A percentile compares a stretch with the other conserved stretches of the same genome.
phyloP scores from a whole-genome alignment of 92 coral and sea anemone species.

The Palythoa grandiflora region DNA sequence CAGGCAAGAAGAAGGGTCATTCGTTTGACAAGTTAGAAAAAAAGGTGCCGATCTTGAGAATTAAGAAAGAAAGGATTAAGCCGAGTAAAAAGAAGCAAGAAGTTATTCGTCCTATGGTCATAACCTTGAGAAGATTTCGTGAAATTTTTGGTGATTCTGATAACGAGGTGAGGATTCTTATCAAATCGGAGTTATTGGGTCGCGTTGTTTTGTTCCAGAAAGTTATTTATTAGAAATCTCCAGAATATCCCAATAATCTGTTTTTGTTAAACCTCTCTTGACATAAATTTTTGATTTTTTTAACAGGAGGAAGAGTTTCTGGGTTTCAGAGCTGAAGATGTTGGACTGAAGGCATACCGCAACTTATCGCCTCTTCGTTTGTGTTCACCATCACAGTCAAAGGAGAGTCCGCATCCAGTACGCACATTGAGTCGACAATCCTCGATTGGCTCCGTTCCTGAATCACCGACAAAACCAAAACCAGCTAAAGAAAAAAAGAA shows the following conservation, averaged over 20 bases:
- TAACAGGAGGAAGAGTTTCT: slow-evolving; percentile 88
- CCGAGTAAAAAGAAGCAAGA: slow-evolving; percentile 41
- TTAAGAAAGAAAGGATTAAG: slow-evolving; percentile 55
- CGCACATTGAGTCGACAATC: slow-evolving; percentile 47
- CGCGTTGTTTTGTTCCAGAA: slow-evolving; percentile 74
- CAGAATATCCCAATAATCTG: slow-evolving; percentile 21
- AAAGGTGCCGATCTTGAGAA: slow-evolving; percentile 57
- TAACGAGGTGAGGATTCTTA: slow-evolving; percentile 85
- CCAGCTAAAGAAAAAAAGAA: slow-evolving; percentile 9
- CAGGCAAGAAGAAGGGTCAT: slow-evolving; percentile 80
- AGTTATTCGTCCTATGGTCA: slow-evolving; percentile 71
- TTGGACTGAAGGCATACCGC: slow-evolving; percentile 90
- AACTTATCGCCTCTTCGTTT: slow-evolving; percentile 57
- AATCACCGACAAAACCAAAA: slow-evolving; percentile 22
- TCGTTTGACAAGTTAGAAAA: slow-evolving; percentile 70
- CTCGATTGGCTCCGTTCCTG: slow-evolving; percentile 28
- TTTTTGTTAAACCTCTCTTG: not conserved
- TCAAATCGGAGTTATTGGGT: slow-evolving; percentile 26
- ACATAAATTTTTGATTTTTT: not conserved
- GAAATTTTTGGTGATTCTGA: slow-evolving; percentile 99
- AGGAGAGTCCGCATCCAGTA: slow-evolving; percentile 57
- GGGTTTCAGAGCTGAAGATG: slow-evolving; percentile 96
- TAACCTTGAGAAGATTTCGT: slow-evolving; percentile 82
- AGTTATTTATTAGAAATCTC: slow-evolving; percentile 15
- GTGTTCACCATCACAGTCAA: slow-evolving; percentile 46